Evolutionary conservation across 2,888 invertebrate species (phyloP).

Genomic region (Calliopum simillimum): DNA sequence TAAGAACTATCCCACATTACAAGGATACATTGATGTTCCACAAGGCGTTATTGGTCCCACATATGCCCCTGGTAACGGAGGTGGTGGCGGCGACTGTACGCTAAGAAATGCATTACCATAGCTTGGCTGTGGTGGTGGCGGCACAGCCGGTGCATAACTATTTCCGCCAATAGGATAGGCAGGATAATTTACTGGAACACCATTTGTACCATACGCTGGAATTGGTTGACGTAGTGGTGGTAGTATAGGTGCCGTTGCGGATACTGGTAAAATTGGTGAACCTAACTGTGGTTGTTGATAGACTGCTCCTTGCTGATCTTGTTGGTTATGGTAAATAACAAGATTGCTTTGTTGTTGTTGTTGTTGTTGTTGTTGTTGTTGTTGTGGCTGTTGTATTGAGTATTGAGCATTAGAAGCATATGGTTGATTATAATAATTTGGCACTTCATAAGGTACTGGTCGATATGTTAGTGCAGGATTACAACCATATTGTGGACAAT

Average conservation of each 20-base stretch:
- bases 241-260: too few relatives aligned
- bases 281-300: not conserved
- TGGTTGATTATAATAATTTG: conserved; percentile 38
- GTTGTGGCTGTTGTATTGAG: conserved; percentile 41
- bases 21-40: conserved; percentile 16
- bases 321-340: conserved; percentile 54
- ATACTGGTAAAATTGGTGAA: not conserved
- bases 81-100: not conserved
- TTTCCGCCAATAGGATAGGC: not conserved
- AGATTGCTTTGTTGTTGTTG: conserved; percentile 47
- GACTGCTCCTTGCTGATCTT: conserved; percentile 38
- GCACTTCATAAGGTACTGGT: conserved; percentile 42
- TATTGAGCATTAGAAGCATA: conserved; percentile 40
- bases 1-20: conserved; percentile 11
- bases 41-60: not conserved
- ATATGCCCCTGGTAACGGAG: not conserved
- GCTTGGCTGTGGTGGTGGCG: not conserved
- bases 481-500: conserved; percentile 53
- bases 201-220: not conserved
- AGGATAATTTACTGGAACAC: not conserved
- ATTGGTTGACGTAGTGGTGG: not conserved
- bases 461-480: conserved; percentile 45
- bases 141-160: not conserved
- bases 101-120: not conserved
- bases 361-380: conserved; percentile 46